These are phyloP conservation scores for Drosophila quadrilineata DNA, from an alignment of 1,140 invertebrate genomes.

Conservation along the genomic window DNA sequence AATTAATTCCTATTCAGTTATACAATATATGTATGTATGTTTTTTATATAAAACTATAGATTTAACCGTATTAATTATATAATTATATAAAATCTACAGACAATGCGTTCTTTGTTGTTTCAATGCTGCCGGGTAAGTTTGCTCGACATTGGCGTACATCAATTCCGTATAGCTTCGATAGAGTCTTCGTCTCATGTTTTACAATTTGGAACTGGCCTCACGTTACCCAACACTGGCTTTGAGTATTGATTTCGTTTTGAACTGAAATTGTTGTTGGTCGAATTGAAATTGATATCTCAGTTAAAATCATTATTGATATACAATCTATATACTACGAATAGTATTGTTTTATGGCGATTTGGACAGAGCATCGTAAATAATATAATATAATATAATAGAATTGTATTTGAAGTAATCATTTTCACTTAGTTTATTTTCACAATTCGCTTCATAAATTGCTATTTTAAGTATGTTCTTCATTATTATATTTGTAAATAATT, in stretches of 20 bases:
- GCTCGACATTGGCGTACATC: too few species aligned
- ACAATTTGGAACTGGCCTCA: too few species aligned
- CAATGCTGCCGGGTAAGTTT: too few species aligned
- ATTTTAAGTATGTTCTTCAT: conserved; percentile 32
- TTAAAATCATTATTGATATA: conserved; percentile 8
- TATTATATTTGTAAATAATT: conserved; percentile 34
- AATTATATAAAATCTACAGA: conserved; percentile 51
- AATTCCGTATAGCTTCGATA: conserved; percentile 46
- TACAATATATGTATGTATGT: too few species aligned
- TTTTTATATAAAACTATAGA: conserved; percentile 55
- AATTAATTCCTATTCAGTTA: conserved; percentile 33
- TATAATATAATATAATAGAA: conserved; percentile 26
- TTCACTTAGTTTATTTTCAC: conserved; percentile 51
- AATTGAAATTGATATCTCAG: background rate
- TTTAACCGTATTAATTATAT: conserved; percentile 26
- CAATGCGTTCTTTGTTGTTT: conserved; percentile 12
- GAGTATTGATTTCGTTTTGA: conserved; percentile 44
- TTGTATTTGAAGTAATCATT: too few species aligned
- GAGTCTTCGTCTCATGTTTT: conserved; percentile 33
- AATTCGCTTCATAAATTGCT: conserved; percentile 9
- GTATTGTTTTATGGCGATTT: conserved; percentile 49
- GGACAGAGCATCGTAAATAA: conserved; percentile 50
- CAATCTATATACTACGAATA: background rate
- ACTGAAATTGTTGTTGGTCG: conserved; percentile 1
- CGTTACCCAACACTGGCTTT: conserved; percentile 31